phyloP scores from a whole-genome alignment of 2,113 vertebrate species.

The Mus pahari region DNA sequence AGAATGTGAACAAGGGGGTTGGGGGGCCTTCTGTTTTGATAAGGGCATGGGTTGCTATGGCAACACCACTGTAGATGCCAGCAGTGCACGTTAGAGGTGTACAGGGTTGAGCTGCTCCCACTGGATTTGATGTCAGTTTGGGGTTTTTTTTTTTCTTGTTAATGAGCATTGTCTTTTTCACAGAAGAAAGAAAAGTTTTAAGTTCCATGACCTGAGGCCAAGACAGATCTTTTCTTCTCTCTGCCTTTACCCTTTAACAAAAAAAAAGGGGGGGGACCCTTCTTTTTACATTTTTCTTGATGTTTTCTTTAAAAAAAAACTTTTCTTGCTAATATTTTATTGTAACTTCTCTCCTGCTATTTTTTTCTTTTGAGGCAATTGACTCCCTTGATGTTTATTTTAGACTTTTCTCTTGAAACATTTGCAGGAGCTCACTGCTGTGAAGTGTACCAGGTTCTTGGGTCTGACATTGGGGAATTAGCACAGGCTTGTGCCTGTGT shows the following conservation, averaged over 20 bases:
- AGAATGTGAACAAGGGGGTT: conserved; percentile 80
- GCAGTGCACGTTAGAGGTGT: conserved; percentile 84
- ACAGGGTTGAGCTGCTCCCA: conserved; percentile 78
- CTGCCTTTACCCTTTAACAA: conserved; percentile 13
- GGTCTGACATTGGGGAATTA: background rate
- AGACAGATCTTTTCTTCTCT: conserved; percentile 36
- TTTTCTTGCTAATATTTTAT: conserved; percentile 59
- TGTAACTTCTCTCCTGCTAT: conserved; percentile 5
- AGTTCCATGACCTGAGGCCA: conserved; percentile 46
- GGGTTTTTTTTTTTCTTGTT: conserved; percentile 76
- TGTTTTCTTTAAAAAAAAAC: conserved; percentile 41
- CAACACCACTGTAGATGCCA: conserved; percentile 82
- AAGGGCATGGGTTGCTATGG: conserved; percentile 83
- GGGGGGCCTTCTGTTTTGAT: conserved; percentile 83
- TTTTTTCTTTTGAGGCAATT: background rate
- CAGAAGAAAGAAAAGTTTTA: conserved; percentile 66
- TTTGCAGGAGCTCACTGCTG: conserved; percentile 23
- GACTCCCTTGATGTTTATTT: conserved; percentile 62
- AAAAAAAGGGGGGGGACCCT: background rate
- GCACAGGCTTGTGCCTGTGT: background rate
- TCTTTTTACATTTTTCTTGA: conserved; percentile 34
- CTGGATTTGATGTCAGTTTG: conserved; percentile 74
- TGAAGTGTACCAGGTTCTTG: conserved; percentile 43
- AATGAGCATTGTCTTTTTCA: conserved; percentile 77
- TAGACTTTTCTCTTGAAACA: conserved; percentile 55